phyloP scores from a whole-genome alignment of 2,888 invertebrate genomes.

The Tenthredo distinguenda region DNA sequence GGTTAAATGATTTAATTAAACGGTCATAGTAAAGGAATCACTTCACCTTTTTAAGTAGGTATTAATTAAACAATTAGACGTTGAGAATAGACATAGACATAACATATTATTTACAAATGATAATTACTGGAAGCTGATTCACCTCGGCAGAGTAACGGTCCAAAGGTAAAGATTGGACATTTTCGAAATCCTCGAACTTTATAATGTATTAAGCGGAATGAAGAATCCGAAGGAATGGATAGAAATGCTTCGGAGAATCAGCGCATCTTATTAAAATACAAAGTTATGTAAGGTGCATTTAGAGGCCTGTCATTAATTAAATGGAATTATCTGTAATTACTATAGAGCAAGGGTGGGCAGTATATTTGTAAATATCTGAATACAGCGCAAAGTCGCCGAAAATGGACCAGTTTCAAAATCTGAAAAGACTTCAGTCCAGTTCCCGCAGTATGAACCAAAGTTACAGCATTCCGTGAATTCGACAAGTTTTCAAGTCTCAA shows the following conservation, averaged over 20 bases:
- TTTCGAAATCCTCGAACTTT: neutral
- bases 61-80: conserved; percentile 8
- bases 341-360: conserved; percentile 1
- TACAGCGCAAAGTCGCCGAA: neutral
- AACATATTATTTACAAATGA: conserved; percentile 20
- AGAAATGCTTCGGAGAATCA: conserved; percentile 20
- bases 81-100: neutral
- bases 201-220: neutral
- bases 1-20: conserved; percentile 15
- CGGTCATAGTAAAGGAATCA: neutral
- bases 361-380: conserved; percentile 8
- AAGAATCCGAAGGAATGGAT: neutral
- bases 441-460: neutral
- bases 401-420: neutral
- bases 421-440: neutral
- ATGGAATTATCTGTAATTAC: neutral
- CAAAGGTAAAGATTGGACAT: neutral
- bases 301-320: neutral
- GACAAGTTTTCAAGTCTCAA: neutral
- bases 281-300: neutral
- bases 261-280: conserved; percentile 7
- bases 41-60: neutral
- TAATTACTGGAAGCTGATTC: conserved; percentile 6
- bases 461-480: neutral
- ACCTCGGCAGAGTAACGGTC: neutral